These are phyloP conservation scores for Avahi laniger DNA, from an alignment of 2,797 vertebrate species.

Conservation along the genomic window DNA sequence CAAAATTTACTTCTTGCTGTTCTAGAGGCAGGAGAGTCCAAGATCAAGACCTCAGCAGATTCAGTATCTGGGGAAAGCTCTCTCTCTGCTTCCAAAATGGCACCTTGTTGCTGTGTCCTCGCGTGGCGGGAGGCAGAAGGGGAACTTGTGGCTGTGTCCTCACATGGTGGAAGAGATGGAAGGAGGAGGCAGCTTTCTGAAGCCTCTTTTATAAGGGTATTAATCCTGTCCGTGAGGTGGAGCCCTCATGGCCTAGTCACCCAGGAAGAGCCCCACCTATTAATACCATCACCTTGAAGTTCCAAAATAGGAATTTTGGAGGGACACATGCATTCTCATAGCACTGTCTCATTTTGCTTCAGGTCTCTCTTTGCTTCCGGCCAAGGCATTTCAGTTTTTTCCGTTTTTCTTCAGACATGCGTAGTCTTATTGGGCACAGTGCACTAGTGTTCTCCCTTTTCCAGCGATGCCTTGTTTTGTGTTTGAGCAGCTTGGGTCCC, in stretches of 20 bases:
- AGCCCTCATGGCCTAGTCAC: background rate
- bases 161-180: background rate
- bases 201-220: background rate
- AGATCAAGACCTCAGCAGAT: background rate
- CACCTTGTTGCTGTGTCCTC: background rate
- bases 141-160: background rate
- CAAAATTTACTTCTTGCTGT: background rate
- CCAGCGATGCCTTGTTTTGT: background rate
- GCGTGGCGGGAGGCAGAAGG: background rate
- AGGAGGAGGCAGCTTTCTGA: background rate
- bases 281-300: background rate
- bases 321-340: background rate
- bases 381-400: background rate
- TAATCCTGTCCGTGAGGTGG: background rate
- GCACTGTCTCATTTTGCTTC: background rate
- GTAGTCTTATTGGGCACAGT: background rate
- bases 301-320: background rate
- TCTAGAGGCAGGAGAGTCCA: background rate
- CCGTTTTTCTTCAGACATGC: background rate
- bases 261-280: background rate
- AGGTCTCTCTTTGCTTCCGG: background rate
- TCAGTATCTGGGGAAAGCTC: background rate
- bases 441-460: background rate
- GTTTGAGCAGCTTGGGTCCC: background rate
- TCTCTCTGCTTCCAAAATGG: background rate